Evolutionary conservation across 2,797 vertebrate species (phyloP).

Genomic region (Dicrostonyx torquatus): DNA sequence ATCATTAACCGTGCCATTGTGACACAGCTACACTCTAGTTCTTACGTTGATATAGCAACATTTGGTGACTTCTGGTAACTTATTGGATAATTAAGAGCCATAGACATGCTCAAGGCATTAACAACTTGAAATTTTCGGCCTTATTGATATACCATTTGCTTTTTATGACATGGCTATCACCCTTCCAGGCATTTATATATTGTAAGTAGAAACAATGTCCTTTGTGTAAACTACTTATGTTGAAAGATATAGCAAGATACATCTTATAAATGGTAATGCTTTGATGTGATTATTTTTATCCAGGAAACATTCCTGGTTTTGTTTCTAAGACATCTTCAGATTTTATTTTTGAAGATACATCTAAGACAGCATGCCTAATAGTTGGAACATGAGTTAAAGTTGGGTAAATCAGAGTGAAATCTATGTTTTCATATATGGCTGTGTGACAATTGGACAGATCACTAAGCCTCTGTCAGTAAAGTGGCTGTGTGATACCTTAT

Average conservation of each 20-base stretch:
- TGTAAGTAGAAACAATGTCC: neutral
- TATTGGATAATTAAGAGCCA: constrained; percentile 47
- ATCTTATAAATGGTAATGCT: neutral
- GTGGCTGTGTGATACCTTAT: neutral
- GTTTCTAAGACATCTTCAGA: constrained; percentile 28
- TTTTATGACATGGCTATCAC: constrained; percentile 37
- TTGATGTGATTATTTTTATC: constrained; percentile 47
- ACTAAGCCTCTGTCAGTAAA: constrained; percentile 34
- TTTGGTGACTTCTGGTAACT: constrained; percentile 54
- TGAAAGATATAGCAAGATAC: neutral
- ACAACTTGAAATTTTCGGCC: constrained; percentile 13
- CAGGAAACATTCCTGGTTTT: neutral
- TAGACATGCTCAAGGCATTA: neutral
- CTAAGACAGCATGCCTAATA: neutral
- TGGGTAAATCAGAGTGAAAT: neutral
- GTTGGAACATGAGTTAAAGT: neutral
- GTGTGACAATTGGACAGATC: neutral
- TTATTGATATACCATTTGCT: constrained; percentile 30
- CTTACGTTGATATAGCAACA: constrained; percentile 44
- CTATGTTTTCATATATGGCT: neutral
- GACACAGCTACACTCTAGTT: neutral
- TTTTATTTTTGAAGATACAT: constrained; percentile 48
- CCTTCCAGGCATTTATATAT: constrained; percentile 31
- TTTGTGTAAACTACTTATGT: neutral
- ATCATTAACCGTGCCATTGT: constrained; percentile 78